Evolutionary conservation across 2,113 vertebrate genomes (phyloP).

Genomic region (Barnardius zonarius): DNA sequence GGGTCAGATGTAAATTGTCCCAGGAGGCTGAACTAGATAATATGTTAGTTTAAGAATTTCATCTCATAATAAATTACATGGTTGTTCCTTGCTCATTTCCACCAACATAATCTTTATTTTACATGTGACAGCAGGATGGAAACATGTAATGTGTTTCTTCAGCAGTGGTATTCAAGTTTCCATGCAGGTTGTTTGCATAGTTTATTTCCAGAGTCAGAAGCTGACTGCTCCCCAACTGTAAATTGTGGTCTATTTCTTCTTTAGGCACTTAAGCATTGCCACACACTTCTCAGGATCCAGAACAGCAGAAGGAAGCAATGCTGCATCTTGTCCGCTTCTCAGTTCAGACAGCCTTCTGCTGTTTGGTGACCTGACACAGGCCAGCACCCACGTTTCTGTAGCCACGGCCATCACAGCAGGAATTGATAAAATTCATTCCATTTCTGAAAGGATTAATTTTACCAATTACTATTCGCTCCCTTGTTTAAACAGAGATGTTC

Average conservation of each 20-base stretch:
- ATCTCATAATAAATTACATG: slow-evolving; percentile 33
- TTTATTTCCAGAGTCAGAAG: not conserved
- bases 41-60: slow-evolving; percentile 52
- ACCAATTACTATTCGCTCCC: not conserved
- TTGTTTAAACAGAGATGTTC: not conserved
- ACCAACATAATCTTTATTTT: slow-evolving; percentile 8
- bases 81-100: not conserved
- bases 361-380: not conserved
- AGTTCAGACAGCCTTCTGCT: not conserved
- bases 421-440: not conserved
- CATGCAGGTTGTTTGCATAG: not conserved
- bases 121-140: slow-evolving; percentile 7
- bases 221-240: not conserved
- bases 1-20: not conserved
- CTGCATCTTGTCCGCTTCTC: not conserved
- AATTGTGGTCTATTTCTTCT: slow-evolving; percentile 9
- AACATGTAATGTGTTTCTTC: not conserved
- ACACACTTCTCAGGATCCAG: not conserved
- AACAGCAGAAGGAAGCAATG: not conserved
- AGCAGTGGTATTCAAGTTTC: not conserved
- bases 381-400: not conserved
- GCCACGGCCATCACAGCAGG: not conserved
- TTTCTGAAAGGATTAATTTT: not conserved
- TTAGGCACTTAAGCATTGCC: not conserved
- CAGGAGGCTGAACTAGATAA: slow-evolving; percentile 9